A percentile compares a stretch with the other conserved stretches of the same genome.
phyloP scores from a whole-genome alignment of 1,140 invertebrate species.

The Sweltsa coloradensis region DNA sequence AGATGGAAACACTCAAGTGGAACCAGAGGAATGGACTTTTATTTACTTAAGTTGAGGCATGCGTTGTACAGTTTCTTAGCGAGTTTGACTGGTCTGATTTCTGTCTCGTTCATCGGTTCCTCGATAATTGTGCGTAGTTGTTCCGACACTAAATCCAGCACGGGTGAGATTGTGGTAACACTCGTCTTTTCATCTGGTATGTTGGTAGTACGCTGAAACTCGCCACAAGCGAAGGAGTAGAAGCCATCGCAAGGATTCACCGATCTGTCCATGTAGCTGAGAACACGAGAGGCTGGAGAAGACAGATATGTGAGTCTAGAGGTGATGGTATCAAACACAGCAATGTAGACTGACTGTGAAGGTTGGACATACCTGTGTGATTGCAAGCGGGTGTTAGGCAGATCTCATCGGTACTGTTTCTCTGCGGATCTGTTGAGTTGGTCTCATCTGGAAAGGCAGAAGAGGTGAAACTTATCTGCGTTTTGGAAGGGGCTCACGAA shows the following conservation, averaged over 20 bases:
- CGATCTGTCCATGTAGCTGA: constrained; percentile 37
- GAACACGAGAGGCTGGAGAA: constrained; percentile 32
- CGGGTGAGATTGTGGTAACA: constrained; percentile 28
- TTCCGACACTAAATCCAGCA: constrained; percentile 33
- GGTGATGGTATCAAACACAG: too few species aligned
- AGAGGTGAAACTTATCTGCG: too few species aligned
- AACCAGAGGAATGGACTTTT: too few species aligned
- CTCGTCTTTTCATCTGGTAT: constrained; percentile 42
- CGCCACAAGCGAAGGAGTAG: constrained; percentile 56
- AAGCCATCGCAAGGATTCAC: constrained; percentile 70
- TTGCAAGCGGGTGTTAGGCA: constrained; percentile 52
- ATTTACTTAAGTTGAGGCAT: constrained; percentile 78
- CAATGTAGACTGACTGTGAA: too few species aligned
- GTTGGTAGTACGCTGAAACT: constrained; percentile 32
- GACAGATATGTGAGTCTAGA: too few species aligned
- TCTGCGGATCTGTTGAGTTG: too few species aligned
- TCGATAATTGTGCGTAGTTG: constrained; percentile 41
- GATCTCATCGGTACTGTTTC: too few species aligned
- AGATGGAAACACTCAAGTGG: too few species aligned
- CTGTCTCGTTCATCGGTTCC: constrained; percentile 44
- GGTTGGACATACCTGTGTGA: constrained; percentile 42
- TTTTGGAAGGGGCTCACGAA: too few species aligned
- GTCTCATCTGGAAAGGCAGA: too few species aligned
- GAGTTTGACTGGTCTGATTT: constrained; percentile 58
- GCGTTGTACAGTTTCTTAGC: constrained; percentile 67